These are phyloP conservation scores for Cryptophagus acutangulus DNA, from an alignment of 2,888 invertebrate species.

Conservation along the genomic window DNA sequence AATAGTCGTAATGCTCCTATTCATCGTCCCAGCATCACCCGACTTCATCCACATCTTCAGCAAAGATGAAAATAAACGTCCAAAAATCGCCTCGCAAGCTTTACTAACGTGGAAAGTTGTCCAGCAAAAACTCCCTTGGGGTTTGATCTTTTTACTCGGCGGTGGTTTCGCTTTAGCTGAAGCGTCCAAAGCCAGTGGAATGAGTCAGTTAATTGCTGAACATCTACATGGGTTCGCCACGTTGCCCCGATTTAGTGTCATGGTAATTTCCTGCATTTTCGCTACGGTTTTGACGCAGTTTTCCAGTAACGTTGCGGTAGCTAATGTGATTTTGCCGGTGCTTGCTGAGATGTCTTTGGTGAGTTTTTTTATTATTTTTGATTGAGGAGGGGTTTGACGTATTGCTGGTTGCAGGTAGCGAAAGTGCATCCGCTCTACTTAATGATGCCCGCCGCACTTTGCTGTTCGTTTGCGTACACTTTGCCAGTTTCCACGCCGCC, in stretches of 20 bases:
- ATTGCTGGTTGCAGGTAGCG: conserved; percentile 36
- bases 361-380: conserved; percentile 17
- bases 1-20: conserved; percentile 76
- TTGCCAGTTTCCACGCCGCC: conserved; percentile 93
- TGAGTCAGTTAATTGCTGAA: conserved; percentile 70
- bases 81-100: conserved; percentile 61
- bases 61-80: conserved; percentile 54
- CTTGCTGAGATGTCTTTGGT: conserved; percentile 67
- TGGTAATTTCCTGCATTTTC: conserved; percentile 71
- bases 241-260: conserved; percentile 60
- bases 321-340: conserved; percentile 82
- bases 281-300: conserved; percentile 83
- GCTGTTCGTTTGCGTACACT: conserved; percentile 90
- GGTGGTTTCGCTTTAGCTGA: conserved; percentile 90
- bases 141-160: conserved; percentile 78
- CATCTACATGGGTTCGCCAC: conserved; percentile 62
- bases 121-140: conserved; percentile 86
- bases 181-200: conserved; percentile 73
- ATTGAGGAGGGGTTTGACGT: too few relatives aligned
- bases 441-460: conserved; percentile 83
- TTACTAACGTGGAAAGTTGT: conserved; percentile 81
- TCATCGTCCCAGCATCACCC: conserved; percentile 74
- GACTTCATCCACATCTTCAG: conserved; percentile 69
- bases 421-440: conserved; percentile 80
- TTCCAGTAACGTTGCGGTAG: conserved; percentile 86